Base-by-base conservation (phyloP, 2,797 vertebrate species). In the Crenichthys baileyi region DNA sequence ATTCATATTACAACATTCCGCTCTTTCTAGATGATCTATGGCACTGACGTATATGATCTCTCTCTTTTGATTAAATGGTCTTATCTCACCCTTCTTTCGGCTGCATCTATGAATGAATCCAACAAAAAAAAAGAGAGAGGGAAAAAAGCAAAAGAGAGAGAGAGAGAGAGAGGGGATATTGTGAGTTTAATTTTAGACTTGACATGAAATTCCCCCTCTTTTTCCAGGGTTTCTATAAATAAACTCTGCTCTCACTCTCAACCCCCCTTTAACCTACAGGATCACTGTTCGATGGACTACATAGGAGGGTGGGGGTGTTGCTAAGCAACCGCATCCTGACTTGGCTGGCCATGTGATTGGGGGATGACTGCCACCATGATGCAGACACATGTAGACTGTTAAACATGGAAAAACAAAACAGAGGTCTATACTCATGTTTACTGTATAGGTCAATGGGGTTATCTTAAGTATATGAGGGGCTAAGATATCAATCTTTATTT, bases 261-360 rank as follows among this genome's bases (percentile, higher is more conserved):
- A 39, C 4, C 20, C 51, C 53, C 58, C 50, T 51, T 63, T 75
- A 68, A 48, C 76, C 83, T 70, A 85, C 77, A 22, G 78, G 76
- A 89, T 86, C 89, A 63, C 78, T 68, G 78, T 73, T 75, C 78
- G 79, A 89, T 78, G 50, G 83, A 81, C 83, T 39, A 73, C 68
- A 80, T 76, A 58, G n/a, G 76, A 78, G 77, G 84, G 60, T 39
- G 63, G 41, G 65, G 75, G 13, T 46, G 93, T 94, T 92, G 90
- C 95, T 75, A 90, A 84, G 95, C 91, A 89, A 95, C 94, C 85
- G 73, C 81, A 87, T 88, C 89, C 87, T 89, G 91, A 88, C 82
- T 85, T 79, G 82, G 83, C 84, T 79, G 73, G 85, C 88, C 92
- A 93, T 53, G 79, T 95, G 93, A 93, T 65, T n/a, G 2, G 61